phyloP scores from a whole-genome alignment of 2,797 vertebrate species.

The Chaenodraco wilsoni region DNA sequence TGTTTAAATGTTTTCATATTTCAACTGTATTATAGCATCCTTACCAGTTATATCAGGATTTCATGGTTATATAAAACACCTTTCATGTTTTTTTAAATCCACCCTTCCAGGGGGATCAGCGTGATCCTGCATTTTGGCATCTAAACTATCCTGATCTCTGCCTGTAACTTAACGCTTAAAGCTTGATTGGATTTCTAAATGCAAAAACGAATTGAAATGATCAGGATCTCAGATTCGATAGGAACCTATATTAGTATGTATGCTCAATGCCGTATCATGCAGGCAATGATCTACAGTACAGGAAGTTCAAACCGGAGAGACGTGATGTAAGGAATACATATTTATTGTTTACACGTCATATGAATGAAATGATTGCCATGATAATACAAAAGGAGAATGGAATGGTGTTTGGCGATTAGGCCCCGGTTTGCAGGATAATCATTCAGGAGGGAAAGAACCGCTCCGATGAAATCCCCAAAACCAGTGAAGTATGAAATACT shows the following conservation, averaged over 20 bases:
- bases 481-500: no score
- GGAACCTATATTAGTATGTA: background rate
- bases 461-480: no score
- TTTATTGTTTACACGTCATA: no score
- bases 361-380: no score
- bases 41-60: conserved; percentile 34
- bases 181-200: conserved; percentile 26
- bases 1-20: background rate
- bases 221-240: conserved; percentile 1
- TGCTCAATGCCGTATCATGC: background rate
- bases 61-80: conserved; percentile 43
- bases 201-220: conserved; percentile 23
- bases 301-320: background rate
- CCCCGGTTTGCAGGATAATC: no score
- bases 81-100: conserved; percentile 51
- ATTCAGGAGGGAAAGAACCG: no score
- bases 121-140: conserved; percentile 56
- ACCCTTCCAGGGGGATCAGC: conserved; percentile 46
- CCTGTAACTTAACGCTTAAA: conserved; percentile 22
- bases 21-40: conserved; percentile 5
- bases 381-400: no score
- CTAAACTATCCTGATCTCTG: conserved; percentile 25
- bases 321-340: no score
- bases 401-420: no score
- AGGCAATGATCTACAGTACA: background rate